These are phyloP conservation scores for Periplaneta americana DNA, from an alignment of 1,140 invertebrate genomes.

Conservation along the genomic window DNA sequence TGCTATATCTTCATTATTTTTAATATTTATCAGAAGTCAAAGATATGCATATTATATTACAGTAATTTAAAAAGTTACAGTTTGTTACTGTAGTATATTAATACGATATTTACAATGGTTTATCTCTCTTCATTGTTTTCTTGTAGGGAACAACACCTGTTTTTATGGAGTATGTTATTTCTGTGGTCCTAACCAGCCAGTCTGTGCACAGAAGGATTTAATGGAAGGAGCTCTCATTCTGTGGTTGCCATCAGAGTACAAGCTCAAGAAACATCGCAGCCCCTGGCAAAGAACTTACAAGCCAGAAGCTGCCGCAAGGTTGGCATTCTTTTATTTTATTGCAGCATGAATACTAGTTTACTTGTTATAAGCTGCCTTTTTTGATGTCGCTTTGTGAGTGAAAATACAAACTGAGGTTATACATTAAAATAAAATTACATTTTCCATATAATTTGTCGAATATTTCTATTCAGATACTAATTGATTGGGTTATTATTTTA, in stretches of 20 bases:
- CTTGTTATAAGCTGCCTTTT: background rate
- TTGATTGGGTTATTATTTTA: too few species aligned
- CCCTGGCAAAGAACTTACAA: conserved; percentile 89
- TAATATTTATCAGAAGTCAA: too few species aligned
- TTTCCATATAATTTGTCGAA: background rate
- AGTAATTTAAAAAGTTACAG: too few species aligned
- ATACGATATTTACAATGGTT: too few species aligned
- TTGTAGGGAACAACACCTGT: conserved; percentile 51
- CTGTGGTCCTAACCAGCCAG: conserved; percentile 72
- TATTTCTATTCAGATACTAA: too few species aligned
- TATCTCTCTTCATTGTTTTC: conserved; percentile 10
- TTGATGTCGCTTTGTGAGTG: background rate
- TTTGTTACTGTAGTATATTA: too few species aligned
- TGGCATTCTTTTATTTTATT: conserved; percentile 3
- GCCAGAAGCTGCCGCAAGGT: conserved; percentile 58
- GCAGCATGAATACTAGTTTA: background rate
- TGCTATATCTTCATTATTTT: too few species aligned
- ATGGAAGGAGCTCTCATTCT: conserved; percentile 81
- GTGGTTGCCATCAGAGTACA: conserved; percentile 63
- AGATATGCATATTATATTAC: too few species aligned
- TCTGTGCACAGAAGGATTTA: conserved; percentile 65
- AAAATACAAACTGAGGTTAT: background rate
- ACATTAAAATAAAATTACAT: background rate
- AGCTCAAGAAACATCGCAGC: conserved; percentile 59
- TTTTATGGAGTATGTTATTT: conserved; percentile 88